These are phyloP conservation scores for Acipenser ruthenus DNA, from an alignment of 2,797 vertebrate species.

Conservation along the genomic window DNA sequence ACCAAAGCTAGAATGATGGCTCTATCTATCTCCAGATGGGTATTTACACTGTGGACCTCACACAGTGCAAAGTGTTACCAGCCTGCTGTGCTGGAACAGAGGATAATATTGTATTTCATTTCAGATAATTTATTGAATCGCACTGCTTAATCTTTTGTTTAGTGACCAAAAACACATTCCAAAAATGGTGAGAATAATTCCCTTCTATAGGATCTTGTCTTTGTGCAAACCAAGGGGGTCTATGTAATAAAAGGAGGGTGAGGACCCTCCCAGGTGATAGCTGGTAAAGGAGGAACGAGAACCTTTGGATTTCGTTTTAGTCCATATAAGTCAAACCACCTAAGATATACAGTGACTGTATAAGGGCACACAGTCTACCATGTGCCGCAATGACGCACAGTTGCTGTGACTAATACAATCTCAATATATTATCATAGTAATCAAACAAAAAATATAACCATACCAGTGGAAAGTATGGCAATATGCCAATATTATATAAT, in stretches of 20 bases:
- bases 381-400: neutral
- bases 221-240: neutral
- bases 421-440: too few relatives aligned
- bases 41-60: slow-evolving; percentile 93
- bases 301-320: slow-evolving; percentile 45
- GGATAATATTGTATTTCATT: slow-evolving; percentile 76
- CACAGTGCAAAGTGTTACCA: slow-evolving; percentile 84
- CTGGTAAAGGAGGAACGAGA: slow-evolving; percentile 41
- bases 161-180: slow-evolving; percentile 60
- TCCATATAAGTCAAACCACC: neutral
- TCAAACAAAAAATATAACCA: too few relatives aligned
- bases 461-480: too few relatives aligned
- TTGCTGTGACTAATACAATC: neutral
- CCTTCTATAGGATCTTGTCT: slow-evolving; percentile 37
- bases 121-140: slow-evolving; percentile 91
- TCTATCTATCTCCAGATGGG: slow-evolving; percentile 85
- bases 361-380: neutral
- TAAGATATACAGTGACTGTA: slow-evolving; percentile 1
- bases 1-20: slow-evolving; percentile 79
- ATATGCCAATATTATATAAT: too few relatives aligned
- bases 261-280: slow-evolving; percentile 21
- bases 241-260: neutral
- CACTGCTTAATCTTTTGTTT: slow-evolving; percentile 74
- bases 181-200: slow-evolving; percentile 49
- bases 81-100: slow-evolving; percentile 60